Conservation (phyloP, 2,888 invertebrate species). For the Sarcophaga rosellei region DNA sequence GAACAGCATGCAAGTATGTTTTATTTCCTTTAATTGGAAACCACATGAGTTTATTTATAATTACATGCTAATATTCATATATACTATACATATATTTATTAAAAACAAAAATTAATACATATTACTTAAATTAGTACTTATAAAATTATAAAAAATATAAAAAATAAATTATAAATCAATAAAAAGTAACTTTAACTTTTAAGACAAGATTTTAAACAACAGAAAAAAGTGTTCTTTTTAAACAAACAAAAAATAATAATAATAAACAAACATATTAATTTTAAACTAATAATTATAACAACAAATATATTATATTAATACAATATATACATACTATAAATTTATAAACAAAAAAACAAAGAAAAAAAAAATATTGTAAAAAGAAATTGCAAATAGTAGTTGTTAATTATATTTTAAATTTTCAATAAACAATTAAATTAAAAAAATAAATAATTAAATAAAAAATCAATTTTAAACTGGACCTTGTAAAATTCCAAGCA, state of each 20-base stretch:
- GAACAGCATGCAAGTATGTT: too few relatives aligned
- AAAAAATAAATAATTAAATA: too few relatives aligned
- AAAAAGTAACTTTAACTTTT: conserved; percentile 42
- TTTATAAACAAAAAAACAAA: neutral
- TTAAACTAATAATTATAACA: conserved; percentile 22
- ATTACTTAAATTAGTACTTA: conserved; percentile 20
- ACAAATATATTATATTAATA: neutral
- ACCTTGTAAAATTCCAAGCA: conserved; percentile 58
- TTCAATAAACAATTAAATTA: neutral
- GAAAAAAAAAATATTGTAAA: conserved; percentile 58
- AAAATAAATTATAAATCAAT: conserved; percentile 61
- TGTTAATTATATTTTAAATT: conserved; percentile 60
- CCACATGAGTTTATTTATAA: conserved; percentile 56
- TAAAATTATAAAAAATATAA: neutral
- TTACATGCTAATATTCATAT: conserved; percentile 40
- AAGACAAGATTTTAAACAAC: conserved; percentile 55
- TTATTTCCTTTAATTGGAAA: too few relatives aligned
- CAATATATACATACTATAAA: neutral
- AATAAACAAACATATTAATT: conserved; percentile 29
- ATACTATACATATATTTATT: conserved; percentile 46
- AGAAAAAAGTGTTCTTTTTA: conserved; percentile 60
- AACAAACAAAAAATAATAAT: conserved; percentile 17
- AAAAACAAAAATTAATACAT: conserved; percentile 22
- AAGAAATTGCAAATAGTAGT: conserved; percentile 65
- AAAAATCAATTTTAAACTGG: conserved; percentile 36